phyloP scores from a whole-genome alignment of 2,113 vertebrate genomes.

The Callipepla californica region DNA sequence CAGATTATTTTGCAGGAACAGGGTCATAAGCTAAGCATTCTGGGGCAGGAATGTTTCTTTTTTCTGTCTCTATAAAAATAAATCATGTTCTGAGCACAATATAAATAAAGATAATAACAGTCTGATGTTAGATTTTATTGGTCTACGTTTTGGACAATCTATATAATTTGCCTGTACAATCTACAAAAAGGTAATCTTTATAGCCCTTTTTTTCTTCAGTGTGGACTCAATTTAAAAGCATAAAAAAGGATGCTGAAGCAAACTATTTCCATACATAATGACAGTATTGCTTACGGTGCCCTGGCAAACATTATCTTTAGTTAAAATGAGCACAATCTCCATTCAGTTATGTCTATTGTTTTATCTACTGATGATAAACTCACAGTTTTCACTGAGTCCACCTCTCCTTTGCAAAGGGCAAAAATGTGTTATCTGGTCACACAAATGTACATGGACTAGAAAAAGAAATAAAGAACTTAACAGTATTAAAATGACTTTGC shows the following conservation, averaged over 20 bases:
- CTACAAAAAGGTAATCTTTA: constrained; percentile 46
- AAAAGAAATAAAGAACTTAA: neutral
- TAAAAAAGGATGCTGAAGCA: constrained; percentile 23
- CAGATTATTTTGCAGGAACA: constrained; percentile 59
- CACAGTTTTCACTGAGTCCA: neutral
- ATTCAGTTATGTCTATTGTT: constrained; percentile 1
- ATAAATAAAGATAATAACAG: constrained; percentile 66
- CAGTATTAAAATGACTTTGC: neutral
- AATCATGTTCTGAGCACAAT: constrained; percentile 37
- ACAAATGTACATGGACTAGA: neutral
- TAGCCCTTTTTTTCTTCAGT: neutral
- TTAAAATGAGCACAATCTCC: constrained; percentile 54
- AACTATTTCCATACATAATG: constrained; percentile 35
- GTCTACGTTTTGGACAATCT: constrained; percentile 16
- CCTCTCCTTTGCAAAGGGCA: neutral
- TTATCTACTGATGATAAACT: constrained; percentile 54
- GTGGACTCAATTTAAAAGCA: constrained; percentile 42
- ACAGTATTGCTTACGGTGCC: constrained; percentile 34
- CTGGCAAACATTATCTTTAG: constrained; percentile 35
- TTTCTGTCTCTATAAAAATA: constrained; percentile 57
- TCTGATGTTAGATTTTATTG: constrained; percentile 51
- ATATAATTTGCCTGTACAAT: constrained; percentile 16
- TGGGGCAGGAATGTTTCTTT: constrained; percentile 65
- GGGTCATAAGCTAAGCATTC: constrained; percentile 65
- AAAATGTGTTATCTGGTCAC: constrained; percentile 24